A percentile compares a stretch with the other conserved stretches of the same genome.
These are phyloP conservation scores for Orthonevra nobilis DNA, from an alignment of 2,888 invertebrate species.

Conservation along the genomic window DNA sequence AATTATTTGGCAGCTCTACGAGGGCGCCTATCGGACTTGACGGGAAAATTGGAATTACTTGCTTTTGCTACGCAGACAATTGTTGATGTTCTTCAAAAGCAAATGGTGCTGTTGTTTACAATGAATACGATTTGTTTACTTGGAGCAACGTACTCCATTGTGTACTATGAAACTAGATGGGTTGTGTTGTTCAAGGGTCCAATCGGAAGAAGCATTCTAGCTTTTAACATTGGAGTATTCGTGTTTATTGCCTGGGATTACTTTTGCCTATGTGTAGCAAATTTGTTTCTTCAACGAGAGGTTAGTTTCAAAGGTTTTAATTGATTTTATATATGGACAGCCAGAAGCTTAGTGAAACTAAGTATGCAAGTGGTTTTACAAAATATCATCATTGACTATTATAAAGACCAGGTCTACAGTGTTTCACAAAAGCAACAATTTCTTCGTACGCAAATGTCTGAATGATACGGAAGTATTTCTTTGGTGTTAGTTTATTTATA, in stretches of 20 bases:
- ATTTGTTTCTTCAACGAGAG: constrained; percentile 70
- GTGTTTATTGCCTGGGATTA: constrained; percentile 76
- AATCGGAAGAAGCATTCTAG: constrained; percentile 74
- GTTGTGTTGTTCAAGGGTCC: constrained; percentile 73
- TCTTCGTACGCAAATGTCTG: too few relatives aligned
- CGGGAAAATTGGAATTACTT: constrained; percentile 67
- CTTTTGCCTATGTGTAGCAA: constrained; percentile 72
- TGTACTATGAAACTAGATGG: constrained; percentile 75
- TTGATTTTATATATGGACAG: not conserved
- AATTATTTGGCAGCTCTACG: not conserved
- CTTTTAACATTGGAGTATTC: constrained; percentile 74
- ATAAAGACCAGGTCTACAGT: too few relatives aligned
- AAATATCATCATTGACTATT: too few relatives aligned
- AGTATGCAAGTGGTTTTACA: too few relatives aligned
- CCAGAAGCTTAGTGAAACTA: too few relatives aligned
- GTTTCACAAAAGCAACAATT: too few relatives aligned
- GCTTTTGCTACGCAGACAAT: constrained; percentile 51
- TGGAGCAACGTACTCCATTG: constrained; percentile 73
- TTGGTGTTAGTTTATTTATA: too few relatives aligned
- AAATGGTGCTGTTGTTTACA: constrained; percentile 72
- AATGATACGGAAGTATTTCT: too few relatives aligned
- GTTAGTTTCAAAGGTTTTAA: constrained; percentile 64
- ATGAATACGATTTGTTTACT: constrained; percentile 76
- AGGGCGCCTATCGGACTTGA: constrained; percentile 50
- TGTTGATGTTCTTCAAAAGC: constrained; percentile 71